A percentile compares a stretch with the other conserved stretches of the same genome.
Conservation (phyloP, 2,113 vertebrate species). For the Pluvialis apricaria region DNA sequence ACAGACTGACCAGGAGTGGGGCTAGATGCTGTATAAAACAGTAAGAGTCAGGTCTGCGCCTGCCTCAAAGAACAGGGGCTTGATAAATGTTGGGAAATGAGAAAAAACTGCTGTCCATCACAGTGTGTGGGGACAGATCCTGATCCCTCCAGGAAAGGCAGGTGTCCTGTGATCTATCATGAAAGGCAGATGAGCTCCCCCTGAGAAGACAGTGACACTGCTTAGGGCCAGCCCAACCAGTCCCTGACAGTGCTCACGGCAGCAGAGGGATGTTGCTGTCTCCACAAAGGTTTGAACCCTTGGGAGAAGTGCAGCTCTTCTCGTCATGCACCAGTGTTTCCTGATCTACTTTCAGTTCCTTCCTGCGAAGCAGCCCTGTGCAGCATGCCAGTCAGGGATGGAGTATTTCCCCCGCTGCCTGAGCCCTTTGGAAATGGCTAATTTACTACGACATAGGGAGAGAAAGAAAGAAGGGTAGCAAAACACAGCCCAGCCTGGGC, state of each 20-base stretch:
- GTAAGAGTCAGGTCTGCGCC: background rate
- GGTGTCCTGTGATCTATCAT: background rate
- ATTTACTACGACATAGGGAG: background rate
- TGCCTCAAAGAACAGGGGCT: background rate
- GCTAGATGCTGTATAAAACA: no score
- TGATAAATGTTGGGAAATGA: background rate
- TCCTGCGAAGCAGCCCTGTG: background rate
- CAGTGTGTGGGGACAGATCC: background rate
- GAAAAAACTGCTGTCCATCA: no score
- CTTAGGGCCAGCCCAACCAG: background rate
- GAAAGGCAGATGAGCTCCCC: background rate
- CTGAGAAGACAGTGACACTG: background rate
- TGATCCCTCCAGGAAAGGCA: background rate
- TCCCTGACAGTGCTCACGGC: background rate
- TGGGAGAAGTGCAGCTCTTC: background rate
- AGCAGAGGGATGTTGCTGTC: background rate
- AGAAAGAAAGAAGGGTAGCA: background rate
- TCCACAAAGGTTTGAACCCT: background rate
- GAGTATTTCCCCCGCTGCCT: background rate
- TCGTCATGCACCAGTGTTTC: background rate
- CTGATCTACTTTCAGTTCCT: background rate
- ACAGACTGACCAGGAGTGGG: background rate
- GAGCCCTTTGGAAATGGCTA: background rate
- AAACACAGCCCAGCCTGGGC: background rate
- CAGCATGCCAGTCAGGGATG: background rate